Conservation (phyloP, 2,888 invertebrate species). For the Eurytoma adleriae region DNA sequence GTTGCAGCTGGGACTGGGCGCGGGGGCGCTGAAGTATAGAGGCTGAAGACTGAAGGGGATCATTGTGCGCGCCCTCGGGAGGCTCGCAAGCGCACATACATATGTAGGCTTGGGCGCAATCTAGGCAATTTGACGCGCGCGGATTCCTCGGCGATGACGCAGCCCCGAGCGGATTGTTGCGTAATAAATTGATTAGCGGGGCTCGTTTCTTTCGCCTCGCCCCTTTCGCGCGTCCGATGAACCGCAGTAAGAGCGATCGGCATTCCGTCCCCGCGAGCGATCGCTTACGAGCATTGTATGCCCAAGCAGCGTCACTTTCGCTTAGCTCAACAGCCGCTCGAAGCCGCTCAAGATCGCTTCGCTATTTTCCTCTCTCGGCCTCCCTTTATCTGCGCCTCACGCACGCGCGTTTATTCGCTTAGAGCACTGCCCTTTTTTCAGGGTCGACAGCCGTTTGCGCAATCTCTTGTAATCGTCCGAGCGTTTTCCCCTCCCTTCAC, state of each 20-base stretch:
- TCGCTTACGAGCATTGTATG: neutral
- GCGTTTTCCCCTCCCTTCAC: too few species aligned
- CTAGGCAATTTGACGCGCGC: slow-evolving; percentile 46
- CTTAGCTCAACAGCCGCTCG: neutral
- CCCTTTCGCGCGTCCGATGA: slow-evolving; percentile 50
- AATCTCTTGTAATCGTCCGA: neutral
- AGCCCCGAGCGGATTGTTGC: slow-evolving; percentile 33
- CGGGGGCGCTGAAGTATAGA: too few species aligned
- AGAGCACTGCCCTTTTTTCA: slow-evolving; percentile 6
- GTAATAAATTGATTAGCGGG: slow-evolving; percentile 50
- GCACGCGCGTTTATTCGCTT: neutral
- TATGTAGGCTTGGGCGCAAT: slow-evolving; percentile 22
- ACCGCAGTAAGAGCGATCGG: slow-evolving; percentile 39
- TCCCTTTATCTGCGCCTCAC: neutral
- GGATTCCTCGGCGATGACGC: slow-evolving; percentile 47
- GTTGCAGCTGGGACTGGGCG: too few species aligned
- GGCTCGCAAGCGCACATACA: neutral
- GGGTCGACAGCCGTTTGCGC: neutral
- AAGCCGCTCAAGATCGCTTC: neutral
- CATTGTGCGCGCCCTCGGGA: slow-evolving; percentile 23
- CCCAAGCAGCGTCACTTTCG: slow-evolving; percentile 32
- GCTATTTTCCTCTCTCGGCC: neutral
- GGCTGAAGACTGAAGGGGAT: slow-evolving; percentile 13
- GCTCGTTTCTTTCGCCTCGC: slow-evolving; percentile 37
- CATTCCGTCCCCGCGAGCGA: slow-evolving; percentile 11